Base-by-base conservation (phyloP, 2,888 invertebrate species). In the Apodemia zela region DNA sequence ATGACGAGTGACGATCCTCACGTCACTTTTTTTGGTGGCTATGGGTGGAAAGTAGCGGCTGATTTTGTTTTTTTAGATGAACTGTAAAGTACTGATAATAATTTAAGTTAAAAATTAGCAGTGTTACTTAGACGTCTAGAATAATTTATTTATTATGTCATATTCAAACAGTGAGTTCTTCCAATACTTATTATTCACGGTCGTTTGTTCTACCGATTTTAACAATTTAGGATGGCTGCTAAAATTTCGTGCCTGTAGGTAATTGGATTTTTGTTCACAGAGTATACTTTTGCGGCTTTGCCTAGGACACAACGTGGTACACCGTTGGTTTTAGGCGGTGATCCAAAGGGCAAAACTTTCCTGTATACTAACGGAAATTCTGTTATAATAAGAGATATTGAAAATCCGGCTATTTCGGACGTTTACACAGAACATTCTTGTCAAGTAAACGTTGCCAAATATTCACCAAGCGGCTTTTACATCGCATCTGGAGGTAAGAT, bases 371-470 rank as follows among this genome's bases (percentile, higher is more conserved):
- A 99, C 93, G 98, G 99, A 71, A 98, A 98, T 85, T 98, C 98
- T 75, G 98, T 99, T 69, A 98, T 98, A 81, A 99, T 99, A 79
- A 94, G 99, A 72, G 97, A 99, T 87, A 97, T 99, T 75, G 97
- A 98, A 96, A 96, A 99, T 90, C 98, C 99, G 70, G 95, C 97
- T 18, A 95, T 97, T 72, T 94, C 97, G 67, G 99, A 99, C 84
- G 95, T 99, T 70, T 99, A 99, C 88, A 98, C 99, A 4, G 98
- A 99, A 87, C 99, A 99, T 90, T 97, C 98, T 60, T 96, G 97
- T 78, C 94, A 95, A 78, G 98, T 98, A 4, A 98, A 97, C 82
- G 98, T 99, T 65, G 99, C 99, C 66, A 99, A 99, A 88, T 99
- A 98, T 87, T 98, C 99, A 33, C 99, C 99, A 10, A 98, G 97